Evolutionary conservation across 2,113 vertebrate genomes (phyloP).

Genomic region (Ciconia boyciana): DNA sequence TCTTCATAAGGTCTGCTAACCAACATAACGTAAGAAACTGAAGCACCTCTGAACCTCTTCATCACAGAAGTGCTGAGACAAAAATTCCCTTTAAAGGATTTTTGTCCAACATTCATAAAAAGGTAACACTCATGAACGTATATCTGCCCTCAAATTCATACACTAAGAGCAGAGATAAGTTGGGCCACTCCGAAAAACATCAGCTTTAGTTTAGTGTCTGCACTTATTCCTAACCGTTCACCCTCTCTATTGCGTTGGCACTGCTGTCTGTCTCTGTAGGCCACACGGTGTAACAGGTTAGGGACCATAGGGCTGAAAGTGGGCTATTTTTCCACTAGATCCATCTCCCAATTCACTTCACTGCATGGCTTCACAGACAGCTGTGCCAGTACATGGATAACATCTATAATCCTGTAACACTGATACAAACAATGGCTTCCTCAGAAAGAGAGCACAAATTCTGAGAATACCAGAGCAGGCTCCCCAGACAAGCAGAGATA

Average conservation of each 20-base stretch:
- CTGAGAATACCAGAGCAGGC: not conserved
- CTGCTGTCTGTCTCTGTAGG: not conserved
- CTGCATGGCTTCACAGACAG: not conserved
- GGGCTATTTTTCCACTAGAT: not conserved
- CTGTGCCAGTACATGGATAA: not conserved
- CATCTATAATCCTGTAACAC: not conserved
- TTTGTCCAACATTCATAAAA: not conserved
- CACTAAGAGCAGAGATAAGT: not conserved
- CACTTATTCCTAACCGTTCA: not conserved
- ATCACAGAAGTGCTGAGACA: not conserved
- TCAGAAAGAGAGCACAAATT: not conserved
- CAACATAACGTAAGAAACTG: not conserved
- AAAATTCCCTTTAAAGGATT: not conserved
- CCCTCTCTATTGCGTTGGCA: rapidly evolving
- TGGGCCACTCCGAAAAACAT: not conserved
- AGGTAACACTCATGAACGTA: not conserved
- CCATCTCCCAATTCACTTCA: not conserved
- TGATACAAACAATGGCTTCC: not conserved
- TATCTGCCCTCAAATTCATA: not conserved
- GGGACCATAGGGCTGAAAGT: not conserved
- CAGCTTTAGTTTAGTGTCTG: not conserved
- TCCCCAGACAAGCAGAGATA: not conserved
- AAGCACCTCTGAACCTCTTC: not conserved
- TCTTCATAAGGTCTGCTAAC: not conserved
- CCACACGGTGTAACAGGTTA: not conserved